Percentiles rank a stretch among this genome's conserved stretches.
phyloP scores from a whole-genome alignment of 2,888 invertebrate species.

The Agrotis ipsilon region DNA sequence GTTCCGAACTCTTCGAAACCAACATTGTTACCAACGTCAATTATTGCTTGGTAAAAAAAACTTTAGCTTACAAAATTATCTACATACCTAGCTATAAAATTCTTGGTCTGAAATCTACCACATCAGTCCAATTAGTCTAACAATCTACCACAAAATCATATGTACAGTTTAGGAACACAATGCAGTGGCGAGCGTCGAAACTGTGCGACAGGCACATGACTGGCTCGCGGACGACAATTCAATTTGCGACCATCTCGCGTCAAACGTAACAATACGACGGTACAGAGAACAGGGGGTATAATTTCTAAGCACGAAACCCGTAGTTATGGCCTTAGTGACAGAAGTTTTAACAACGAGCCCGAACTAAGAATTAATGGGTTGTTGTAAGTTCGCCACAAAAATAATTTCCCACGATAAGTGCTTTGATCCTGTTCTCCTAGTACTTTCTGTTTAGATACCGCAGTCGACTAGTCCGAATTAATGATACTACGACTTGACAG shows the following conservation, averaged over 20 bases:
- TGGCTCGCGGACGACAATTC: conserved; percentile 63
- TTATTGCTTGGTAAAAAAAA: background rate
- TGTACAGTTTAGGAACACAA: conserved; percentile 24
- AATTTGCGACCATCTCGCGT: conserved; percentile 67
- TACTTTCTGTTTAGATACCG: no score
- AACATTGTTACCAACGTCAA: background rate
- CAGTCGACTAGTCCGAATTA: no score
- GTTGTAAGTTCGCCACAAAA: no score
- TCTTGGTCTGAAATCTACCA: background rate
- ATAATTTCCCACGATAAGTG: no score
- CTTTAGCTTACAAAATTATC: background rate
- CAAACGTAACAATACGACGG: conserved; percentile 57
- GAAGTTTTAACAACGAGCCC: no score
- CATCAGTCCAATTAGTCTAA: background rate
- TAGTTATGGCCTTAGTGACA: no score
- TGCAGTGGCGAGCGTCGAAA: conserved; percentile 29
- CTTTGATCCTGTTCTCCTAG: no score
- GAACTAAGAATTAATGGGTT: no score
- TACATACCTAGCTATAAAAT: background rate
- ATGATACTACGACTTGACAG: no score
- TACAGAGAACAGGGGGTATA: conserved; percentile 22
- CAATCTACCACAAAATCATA: conserved; percentile 18
- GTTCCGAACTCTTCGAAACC: background rate
- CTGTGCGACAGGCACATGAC: conserved; percentile 32
- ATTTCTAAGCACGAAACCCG: no score